Conservation (phyloP, 2,113 vertebrate genomes). For the Grus americana region DNA sequence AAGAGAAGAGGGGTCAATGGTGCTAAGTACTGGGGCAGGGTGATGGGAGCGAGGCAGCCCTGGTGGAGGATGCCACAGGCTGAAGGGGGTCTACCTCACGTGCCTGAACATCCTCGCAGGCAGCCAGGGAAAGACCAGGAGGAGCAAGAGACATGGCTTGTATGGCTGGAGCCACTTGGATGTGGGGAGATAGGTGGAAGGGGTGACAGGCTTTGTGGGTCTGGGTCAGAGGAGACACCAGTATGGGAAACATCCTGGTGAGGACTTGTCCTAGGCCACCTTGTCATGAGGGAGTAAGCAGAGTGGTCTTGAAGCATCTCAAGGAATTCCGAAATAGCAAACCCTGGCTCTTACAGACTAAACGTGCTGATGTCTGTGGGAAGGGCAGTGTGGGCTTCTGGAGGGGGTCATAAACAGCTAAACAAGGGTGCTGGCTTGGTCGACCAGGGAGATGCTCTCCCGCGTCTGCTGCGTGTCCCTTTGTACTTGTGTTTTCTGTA, state of each 20-base stretch:
- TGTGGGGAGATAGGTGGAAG: not conserved
- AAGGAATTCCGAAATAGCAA: not conserved
- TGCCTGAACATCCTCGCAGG: not conserved
- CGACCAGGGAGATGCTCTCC: accelerated
- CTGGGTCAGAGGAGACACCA: not conserved
- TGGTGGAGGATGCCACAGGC: not conserved
- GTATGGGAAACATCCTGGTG: not conserved
- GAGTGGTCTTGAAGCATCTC: not conserved
- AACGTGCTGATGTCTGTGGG: accelerated
- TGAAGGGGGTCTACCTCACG: not conserved
- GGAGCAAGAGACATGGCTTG: accelerated
- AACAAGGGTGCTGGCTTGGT: not conserved
- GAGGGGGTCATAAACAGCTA: not conserved
- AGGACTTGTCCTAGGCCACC: not conserved
- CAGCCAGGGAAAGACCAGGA: not conserved
- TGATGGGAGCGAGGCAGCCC: not conserved
- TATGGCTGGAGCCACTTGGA: not conserved
- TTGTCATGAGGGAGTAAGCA: not conserved
- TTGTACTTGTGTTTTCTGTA: not conserved
- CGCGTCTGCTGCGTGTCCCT: not conserved
- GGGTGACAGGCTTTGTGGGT: not conserved
- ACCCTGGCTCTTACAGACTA: not conserved
- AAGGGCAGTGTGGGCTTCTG: not conserved
- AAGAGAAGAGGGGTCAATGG: not conserved
- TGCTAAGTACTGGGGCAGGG: not conserved